Base-by-base conservation (phyloP, 2,888 invertebrate genomes). In the Leucozona laternaria region DNA sequence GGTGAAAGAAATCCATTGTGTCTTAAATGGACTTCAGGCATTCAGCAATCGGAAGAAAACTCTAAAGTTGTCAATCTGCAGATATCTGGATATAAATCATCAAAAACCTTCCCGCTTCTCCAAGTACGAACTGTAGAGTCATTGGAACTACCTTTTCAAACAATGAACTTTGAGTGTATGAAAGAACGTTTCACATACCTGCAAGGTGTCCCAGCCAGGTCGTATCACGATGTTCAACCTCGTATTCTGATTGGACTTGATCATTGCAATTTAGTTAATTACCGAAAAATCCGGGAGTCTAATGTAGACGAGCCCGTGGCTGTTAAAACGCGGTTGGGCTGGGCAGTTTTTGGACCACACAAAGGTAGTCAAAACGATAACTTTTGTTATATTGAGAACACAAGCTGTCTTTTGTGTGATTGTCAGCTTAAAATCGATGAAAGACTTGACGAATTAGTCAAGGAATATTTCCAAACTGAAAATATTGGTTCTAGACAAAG, bases 21-120 rank as follows among this genome's bases (percentile, higher is more conserved):
- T 11, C 31, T 84, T 4, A 58, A 53, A 2, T 88, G 81, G 79
- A 85, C 80, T 13, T 84, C 84, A 48, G 81, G 79, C 82, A 78
- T 13, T 84, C 84, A 48, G 68, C 77, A 78, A 53, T 13, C n/a
- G 4, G 72, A 86, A 8, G 73, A 64, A 64, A 43, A 88, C 48
- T 79, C 81, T 2, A 25, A 70, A 8, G 28, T 70, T 2, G 66
- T 81, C 11, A 73, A 48, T 48, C 62, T 72, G 10, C 66, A 77
- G 43, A 62, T 83, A n/a, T 73, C 87, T 11, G 68, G 43, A n/a
- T 78, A 73, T 31, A 20, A 50, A 4, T 64, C 64, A 37, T 31
- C 37, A 20, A 62, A 25, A 55, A 66, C 10, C 1, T 53, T 57
- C 6, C 60, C 58, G 10, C 40, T 75, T 50, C 13, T 58, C 4